Conservation (phyloP, 1,140 invertebrate species). For the Drosophila ercepeae region DNA sequence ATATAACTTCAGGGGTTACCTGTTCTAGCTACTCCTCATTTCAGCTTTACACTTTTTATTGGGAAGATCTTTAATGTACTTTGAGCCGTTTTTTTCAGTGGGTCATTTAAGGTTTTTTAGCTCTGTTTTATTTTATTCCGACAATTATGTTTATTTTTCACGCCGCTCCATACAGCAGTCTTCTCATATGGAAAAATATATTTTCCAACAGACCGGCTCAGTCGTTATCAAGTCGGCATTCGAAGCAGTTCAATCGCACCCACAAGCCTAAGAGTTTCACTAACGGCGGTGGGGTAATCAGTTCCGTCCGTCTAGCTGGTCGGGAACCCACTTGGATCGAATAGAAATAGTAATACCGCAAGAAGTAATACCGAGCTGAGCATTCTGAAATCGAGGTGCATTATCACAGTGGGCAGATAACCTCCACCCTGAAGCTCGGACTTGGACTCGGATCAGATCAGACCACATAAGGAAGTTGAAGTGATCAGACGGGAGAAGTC, state of each 20-base stretch:
- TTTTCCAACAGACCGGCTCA: constrained; percentile 39
- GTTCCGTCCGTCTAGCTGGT: constrained; percentile 3
- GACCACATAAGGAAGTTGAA: constrained; percentile 23
- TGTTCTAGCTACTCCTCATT: no score
- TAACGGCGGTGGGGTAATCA: constrained; percentile 1
- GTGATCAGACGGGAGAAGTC: constrained; percentile 1
- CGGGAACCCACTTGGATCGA: background rate
- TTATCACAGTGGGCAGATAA: constrained; percentile 51
- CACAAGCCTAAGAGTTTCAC: constrained; percentile 6
- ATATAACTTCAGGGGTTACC: no score
- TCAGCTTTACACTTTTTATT: no score
- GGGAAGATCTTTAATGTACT: background rate
- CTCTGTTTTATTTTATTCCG: constrained; percentile 45
- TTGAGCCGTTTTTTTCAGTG: constrained; percentile 41
- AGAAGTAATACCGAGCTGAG: constrained; percentile 3
- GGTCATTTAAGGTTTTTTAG: constrained; percentile 23
- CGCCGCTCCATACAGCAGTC: constrained; percentile 23
- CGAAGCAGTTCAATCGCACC: constrained; percentile 39
- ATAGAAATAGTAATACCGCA: constrained; percentile 8
- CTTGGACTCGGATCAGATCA: constrained; percentile 7
- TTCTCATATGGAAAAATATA: constrained; percentile 41
- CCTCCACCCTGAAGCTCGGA: constrained; percentile 32
- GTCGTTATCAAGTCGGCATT: constrained; percentile 74
- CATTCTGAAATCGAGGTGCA: constrained; percentile 10
- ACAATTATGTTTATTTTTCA: constrained; percentile 35